These are phyloP conservation scores for Danionella dracula DNA, from an alignment of 2,797 vertebrate species.

Conservation along the genomic window DNA sequence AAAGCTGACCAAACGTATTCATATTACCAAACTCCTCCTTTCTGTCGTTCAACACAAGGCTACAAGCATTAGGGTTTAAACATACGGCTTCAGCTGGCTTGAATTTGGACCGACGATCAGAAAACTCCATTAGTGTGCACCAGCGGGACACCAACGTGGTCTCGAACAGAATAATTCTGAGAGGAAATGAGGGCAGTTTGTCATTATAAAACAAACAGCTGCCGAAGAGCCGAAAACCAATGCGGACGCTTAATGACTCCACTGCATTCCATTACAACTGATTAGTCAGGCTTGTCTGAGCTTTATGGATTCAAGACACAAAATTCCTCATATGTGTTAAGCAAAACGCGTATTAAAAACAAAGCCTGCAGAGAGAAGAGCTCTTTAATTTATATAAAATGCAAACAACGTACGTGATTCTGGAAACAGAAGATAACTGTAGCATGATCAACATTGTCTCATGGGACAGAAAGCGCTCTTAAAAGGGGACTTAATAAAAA, in stretches of 20 bases:
- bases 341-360: background rate
- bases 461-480: too few species aligned
- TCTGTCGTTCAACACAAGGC: conserved; percentile 31
- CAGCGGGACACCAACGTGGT: background rate
- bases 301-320: background rate
- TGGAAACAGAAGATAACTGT: too few species aligned
- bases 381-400: background rate
- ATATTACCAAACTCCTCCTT: conserved; percentile 56
- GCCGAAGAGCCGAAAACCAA: background rate
- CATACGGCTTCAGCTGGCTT: conserved; percentile 39
- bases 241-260: background rate
- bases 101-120: conserved; percentile 27
- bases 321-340: background rate
- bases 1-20: conserved; percentile 61
- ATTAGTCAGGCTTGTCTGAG: conserved; percentile 16
- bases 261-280: conserved; percentile 12
- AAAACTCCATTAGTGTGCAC: conserved; percentile 13
- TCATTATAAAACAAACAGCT: conserved; percentile 21
- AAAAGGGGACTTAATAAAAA: too few species aligned
- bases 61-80: background rate
- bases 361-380: background rate
- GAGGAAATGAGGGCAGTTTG: conserved; percentile 7
- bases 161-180: background rate
- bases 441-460: too few species aligned
- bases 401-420: background rate